Percentiles rank a stretch among this genome's conserved stretches.
phyloP scores from a whole-genome alignment of 1,140 invertebrate genomes.

The Theocolax elegans region DNA sequence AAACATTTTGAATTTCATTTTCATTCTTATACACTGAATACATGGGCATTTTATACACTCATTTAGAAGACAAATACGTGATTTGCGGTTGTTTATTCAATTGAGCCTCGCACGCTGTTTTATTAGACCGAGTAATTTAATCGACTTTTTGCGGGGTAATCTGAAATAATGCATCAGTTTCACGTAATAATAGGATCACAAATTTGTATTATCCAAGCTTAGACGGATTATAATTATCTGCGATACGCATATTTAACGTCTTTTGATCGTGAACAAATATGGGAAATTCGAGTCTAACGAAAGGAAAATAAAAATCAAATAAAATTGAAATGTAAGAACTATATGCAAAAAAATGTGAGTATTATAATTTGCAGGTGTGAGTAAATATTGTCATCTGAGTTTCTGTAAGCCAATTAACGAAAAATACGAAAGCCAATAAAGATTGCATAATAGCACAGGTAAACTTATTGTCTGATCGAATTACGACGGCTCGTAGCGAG shows the following conservation, averaged over 20 bases:
- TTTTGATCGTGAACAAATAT: too few species aligned
- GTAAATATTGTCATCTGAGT: background rate
- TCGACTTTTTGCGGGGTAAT: background rate
- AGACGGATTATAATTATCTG: too few species aligned
- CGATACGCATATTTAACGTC: too few species aligned
- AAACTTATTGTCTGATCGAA: slow-evolving; percentile 31
- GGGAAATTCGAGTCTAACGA: too few species aligned
- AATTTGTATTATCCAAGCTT: too few species aligned
- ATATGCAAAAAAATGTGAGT: background rate
- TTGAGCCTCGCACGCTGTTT: background rate
- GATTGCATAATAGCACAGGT: slow-evolving; percentile 9
- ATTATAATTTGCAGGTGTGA: too few species aligned
- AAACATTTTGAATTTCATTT: too few species aligned
- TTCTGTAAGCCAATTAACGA: background rate
- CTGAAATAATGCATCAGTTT: background rate
- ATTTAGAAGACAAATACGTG: background rate
- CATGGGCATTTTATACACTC: background rate
- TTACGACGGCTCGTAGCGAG: slow-evolving; percentile 11
- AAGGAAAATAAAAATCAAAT: too few species aligned
- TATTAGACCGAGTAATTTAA: background rate
- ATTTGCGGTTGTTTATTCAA: slow-evolving; percentile 16
- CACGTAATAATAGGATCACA: background rate
- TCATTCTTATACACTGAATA: too few species aligned
- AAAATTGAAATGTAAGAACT: too few species aligned
- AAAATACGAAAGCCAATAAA: slow-evolving; percentile 13